Conservation (phyloP, 2,113 vertebrate genomes). For the Neotragus moschatus region DNA sequence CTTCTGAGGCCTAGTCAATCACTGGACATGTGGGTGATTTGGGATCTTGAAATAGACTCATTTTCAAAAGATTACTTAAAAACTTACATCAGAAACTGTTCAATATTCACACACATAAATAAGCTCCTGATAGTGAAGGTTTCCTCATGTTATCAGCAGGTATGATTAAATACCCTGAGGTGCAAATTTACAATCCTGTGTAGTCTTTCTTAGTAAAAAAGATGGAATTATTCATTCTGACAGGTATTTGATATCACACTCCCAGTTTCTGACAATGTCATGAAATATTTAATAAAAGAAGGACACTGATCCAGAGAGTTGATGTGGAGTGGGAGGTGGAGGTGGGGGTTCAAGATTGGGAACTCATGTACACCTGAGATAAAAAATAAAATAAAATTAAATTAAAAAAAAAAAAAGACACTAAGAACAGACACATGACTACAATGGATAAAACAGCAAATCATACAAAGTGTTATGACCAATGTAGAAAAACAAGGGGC, state of each 20-base stretch:
- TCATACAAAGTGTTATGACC: background rate
- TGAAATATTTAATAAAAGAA: background rate
- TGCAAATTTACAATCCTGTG: background rate
- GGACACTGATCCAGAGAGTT: no score
- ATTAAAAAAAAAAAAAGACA: background rate
- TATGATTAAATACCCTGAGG: background rate
- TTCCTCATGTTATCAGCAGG: background rate
- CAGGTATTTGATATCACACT: constrained; percentile 30
- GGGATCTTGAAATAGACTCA: background rate
- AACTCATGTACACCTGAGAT: no score
- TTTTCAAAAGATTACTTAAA: constrained; percentile 11
- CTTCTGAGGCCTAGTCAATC: background rate
- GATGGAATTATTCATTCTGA: constrained; percentile 18
- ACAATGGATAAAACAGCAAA: background rate
- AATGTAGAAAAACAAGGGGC: background rate
- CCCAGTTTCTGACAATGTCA: background rate
- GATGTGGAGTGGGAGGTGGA: no score
- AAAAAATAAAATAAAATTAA: no score
- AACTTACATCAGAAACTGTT: constrained; percentile 2
- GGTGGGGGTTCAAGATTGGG: no score
- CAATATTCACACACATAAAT: background rate
- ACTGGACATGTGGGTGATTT: background rate
- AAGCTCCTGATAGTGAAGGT: background rate
- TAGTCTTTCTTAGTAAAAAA: constrained; percentile 14
- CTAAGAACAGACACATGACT: background rate